Evolutionary conservation across 1,140 invertebrate genomes (phyloP).

Genomic region (Cepaea nemoralis): DNA sequence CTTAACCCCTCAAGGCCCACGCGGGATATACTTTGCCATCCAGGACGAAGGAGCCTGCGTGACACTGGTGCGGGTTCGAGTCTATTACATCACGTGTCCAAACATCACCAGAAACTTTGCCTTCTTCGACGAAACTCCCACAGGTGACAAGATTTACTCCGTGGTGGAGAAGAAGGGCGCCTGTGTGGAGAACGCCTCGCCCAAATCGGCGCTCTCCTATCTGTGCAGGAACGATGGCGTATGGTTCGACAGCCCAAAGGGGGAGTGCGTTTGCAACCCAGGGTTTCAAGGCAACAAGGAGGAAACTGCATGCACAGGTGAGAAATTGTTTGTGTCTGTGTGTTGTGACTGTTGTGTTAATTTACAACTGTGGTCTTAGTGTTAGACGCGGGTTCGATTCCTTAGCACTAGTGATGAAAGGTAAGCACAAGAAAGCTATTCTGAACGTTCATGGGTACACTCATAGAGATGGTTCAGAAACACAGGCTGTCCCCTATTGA

Average conservation of each 20-base stretch:
- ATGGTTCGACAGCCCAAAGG: slow-evolving; percentile 84
- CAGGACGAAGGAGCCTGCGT: slow-evolving; percentile 96
- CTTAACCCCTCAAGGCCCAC: slow-evolving; percentile 81
- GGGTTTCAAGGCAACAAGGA: slow-evolving; percentile 87
- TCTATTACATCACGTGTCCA: slow-evolving; percentile 96
- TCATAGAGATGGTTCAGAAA: no score
- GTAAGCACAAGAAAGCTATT: no score
- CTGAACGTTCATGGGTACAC: no score
- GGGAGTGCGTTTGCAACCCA: slow-evolving; percentile 91
- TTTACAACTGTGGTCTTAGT: no score
- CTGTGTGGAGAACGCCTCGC: slow-evolving; percentile 63
- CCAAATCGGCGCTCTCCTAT: slow-evolving; percentile 75
- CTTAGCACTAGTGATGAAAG: no score
- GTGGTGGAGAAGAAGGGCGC: slow-evolving; percentile 80
- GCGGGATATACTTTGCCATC: slow-evolving; percentile 97
- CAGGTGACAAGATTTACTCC: slow-evolving; percentile 88
- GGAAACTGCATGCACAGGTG: slow-evolving; percentile 65
- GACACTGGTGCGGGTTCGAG: slow-evolving; percentile 92
- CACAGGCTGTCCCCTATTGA: no score
- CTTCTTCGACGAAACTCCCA: slow-evolving; percentile 91
- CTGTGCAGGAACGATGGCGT: slow-evolving; percentile 95
- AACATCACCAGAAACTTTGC: slow-evolving; percentile 93
- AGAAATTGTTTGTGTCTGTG: no score
- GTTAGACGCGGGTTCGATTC: no score
- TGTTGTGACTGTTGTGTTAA: no score